Evolutionary conservation across 2,113 vertebrate genomes (phyloP), one percentile per base, ranked within the genome.

Genomic region (Silurus glanis): DNA sequence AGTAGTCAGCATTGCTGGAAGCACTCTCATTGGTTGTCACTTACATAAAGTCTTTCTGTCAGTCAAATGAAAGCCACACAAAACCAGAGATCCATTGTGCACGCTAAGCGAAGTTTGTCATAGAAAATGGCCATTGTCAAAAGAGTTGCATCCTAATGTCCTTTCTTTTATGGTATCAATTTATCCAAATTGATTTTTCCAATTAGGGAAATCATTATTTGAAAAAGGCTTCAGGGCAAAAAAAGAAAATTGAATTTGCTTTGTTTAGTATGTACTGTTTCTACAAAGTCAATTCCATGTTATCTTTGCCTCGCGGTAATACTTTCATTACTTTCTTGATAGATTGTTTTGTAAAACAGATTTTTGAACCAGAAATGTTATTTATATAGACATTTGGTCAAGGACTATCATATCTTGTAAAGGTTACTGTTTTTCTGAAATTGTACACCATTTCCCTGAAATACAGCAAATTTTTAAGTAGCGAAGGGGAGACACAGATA

Each of bases 21-120:
- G 87, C 80, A 89, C 86, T 88, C 91, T 91, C 90, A 94, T 93
- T 92, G 91, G 89, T 88, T 92, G 92, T 90, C 92, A 93, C 62
- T 92, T 91, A 89, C 83, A 45, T 84, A 6, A 72, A 91, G 74
- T 76, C 67, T 37, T 55, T 82, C 69, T 84, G 84, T 92, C 91
- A 91, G 83, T 92, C 91, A 91, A 83, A 79, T 75, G 53, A 86
- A 90, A 72, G 23, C 53, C 75, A 84, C 51, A 83, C 75, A 84
- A 82, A 53, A n/a, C 69, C 82, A 69, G 13, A 9, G 47, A 81
- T 21, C 66, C 55, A 58, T 16, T 47, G 14, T 81, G 66, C 53
- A 59, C 61, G 37, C 37, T 28, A 58, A 80, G 37, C 7, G n/a
- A 56, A 25, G 6, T 62, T 21, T 47, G 14, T 49, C 6, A 74